Evolutionary conservation across 1,140 invertebrate species (phyloP), one percentile per base, ranked within the genome.

Genomic region (Papilio xuthus): DNA sequence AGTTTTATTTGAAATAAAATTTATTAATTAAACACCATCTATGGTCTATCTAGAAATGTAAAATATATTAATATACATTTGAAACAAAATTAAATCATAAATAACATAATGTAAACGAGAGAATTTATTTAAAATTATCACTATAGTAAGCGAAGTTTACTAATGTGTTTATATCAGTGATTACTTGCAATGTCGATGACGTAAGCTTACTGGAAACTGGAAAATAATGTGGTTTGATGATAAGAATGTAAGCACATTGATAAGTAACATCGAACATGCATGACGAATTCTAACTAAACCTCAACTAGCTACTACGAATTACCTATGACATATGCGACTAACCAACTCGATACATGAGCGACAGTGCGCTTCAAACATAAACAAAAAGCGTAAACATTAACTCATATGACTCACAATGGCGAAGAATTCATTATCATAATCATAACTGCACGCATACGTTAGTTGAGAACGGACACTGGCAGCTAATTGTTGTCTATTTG

Each of bases 331-430:
- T 82, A 81, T 83, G 80, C 26, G 79, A 78, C 80, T 80, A 80
- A 81, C 83, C 86, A 80, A 85, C 79, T 82, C 80, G 79, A 84
- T 80, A 85, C 79, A 82, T 79, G 80, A 85, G 32, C 26, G 26
- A 67, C 60, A 67, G 26, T 9, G 53, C 41, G 74, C 81, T 83
- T 86, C 78, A 81, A 87, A 89, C 77, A 89, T 93, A 92, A 94
- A 94, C 90, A 94, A 88, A 85, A 91, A 93, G 86, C 86, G 86
- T 90, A 92, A 91, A 92, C 90, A 91, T 82, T 85, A 88, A 87
- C 84, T 84, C 86, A 83, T 89, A 88, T 93, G 92, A 94, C 91
- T 94, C 92, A 94, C 92, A 85, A 91, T 92, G 92, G 90, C 90
- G 90, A 90, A 86, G 85, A 87, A 86, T 85, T 93, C 91, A 93